Percentiles rank a stretch among this genome's conserved stretches.
Conservation (phyloP, 2,797 vertebrate species). For the Phylloscopus collybita region DNA sequence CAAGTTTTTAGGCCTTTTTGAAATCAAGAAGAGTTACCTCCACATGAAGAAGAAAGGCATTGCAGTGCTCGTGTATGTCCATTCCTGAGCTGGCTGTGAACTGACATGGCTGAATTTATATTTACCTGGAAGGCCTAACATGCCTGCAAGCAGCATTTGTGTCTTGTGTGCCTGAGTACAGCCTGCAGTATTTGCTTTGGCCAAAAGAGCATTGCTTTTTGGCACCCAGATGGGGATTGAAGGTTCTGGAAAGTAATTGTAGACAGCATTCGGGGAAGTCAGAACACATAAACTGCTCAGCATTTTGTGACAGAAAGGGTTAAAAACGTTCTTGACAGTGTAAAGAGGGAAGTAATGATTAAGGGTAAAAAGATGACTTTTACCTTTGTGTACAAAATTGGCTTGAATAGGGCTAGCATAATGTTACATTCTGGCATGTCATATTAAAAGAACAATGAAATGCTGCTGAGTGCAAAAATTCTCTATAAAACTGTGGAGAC, state of each 20-base stretch:
- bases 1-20: background rate
- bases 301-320: background rate
- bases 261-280: background rate
- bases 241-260: background rate
- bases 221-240: background rate
- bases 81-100: background rate
- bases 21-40: background rate
- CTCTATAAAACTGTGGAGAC: background rate
- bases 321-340: background rate
- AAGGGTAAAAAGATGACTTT: background rate
- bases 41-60: background rate
- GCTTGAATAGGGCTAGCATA: background rate
- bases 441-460: background rate
- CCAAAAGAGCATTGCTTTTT: background rate
- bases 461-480: background rate
- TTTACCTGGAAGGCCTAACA: background rate
- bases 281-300: background rate
- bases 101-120: background rate
- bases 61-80: background rate
- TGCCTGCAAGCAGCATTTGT: accelerated
- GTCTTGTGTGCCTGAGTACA: background rate
- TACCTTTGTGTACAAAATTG: background rate
- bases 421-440: background rate
- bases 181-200: background rate
- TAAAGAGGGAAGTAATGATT: background rate